Conservation (phyloP, 2,888 invertebrate species). For the Ophioninae sp. region DNA sequence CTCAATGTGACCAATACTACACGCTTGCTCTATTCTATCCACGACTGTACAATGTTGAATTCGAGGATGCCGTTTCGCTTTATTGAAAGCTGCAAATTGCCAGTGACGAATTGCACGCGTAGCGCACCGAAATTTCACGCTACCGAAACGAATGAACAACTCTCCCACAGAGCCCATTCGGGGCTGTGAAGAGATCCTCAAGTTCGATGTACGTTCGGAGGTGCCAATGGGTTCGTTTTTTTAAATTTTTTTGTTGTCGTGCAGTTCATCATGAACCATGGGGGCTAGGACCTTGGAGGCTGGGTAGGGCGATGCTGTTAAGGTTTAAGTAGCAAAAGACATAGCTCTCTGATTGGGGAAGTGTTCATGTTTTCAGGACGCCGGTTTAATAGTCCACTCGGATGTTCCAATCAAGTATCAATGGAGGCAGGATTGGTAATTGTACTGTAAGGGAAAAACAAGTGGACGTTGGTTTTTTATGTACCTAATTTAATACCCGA, state of each 20-base stretch:
- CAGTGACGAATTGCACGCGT: constrained; percentile 50
- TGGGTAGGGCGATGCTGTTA: neutral
- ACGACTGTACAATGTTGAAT: constrained; percentile 16
- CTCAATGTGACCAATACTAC: constrained; percentile 28
- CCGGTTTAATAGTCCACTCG: neutral
- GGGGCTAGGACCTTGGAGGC: no score
- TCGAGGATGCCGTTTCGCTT: constrained; percentile 23
- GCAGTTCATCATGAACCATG: no score
- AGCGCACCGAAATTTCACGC: constrained; percentile 38
- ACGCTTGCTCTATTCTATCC: constrained; percentile 7
- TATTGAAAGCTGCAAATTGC: constrained; percentile 55
- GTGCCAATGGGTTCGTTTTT: neutral
- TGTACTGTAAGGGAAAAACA: neutral
- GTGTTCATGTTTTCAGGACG: neutral
- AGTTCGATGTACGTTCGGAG: neutral
- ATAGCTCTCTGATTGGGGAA: neutral
- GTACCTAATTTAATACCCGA: no score
- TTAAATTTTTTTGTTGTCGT: neutral
- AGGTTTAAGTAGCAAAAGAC: neutral
- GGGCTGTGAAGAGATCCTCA: constrained; percentile 13
- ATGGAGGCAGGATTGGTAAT: neutral
- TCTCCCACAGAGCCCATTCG: constrained; percentile 4
- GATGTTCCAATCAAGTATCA: neutral
- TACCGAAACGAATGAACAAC: constrained; percentile 30
- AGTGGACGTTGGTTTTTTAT: no score